Evolutionary conservation across 1,140 invertebrate species (phyloP), one percentile per base, ranked within the genome.

Genomic region (Drosophila grimshawi): DNA sequence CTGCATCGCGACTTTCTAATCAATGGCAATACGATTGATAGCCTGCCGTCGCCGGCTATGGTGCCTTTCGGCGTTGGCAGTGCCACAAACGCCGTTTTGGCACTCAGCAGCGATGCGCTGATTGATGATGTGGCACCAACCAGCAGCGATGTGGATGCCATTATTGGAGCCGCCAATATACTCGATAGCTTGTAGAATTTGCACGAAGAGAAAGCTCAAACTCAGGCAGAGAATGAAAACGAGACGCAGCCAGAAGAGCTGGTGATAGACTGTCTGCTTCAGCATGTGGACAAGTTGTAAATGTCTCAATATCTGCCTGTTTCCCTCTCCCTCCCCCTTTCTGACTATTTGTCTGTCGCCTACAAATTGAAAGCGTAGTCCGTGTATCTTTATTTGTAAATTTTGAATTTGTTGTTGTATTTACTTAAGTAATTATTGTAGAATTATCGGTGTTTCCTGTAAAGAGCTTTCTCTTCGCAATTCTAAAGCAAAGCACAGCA

Each of bases 1-100:
- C 64, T 90, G 66, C 94, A 93, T 60, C 91, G 94, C 69, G 94
- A 94, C 80, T 94, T 94, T 76, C 93, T 94, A 4, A 94, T 94
- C 41, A 94, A 94, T 78, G 94, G 94, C 10, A 94, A 94, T 70
- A 94, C 94, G 0, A 93, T 94, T 30, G 93, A 93, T 32, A 80
- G 81, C 4, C 35, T 80, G 35, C 52, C 81, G 1, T 86, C 85
- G 0, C 85, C 81, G 0, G 68, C 81, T n/a, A 49, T 74, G 2
- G 66, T 63, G 3, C 71, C 72, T 3, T 85, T 82, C 35, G 86
- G 74, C 0, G 65, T 64, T 1, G 71, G 69, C 6, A 80, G 32
- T 29, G 27, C 57, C n/a, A 45, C 67, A 4, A 78, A 78, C 66
- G 78, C 66, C 5, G 63, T 57, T 0, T 29, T 79, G 30, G 30